Percentiles rank a stretch among this genome's conserved stretches.
Conservation (phyloP, 2,888 invertebrate genomes). For the Mesochorus sp. region DNA sequence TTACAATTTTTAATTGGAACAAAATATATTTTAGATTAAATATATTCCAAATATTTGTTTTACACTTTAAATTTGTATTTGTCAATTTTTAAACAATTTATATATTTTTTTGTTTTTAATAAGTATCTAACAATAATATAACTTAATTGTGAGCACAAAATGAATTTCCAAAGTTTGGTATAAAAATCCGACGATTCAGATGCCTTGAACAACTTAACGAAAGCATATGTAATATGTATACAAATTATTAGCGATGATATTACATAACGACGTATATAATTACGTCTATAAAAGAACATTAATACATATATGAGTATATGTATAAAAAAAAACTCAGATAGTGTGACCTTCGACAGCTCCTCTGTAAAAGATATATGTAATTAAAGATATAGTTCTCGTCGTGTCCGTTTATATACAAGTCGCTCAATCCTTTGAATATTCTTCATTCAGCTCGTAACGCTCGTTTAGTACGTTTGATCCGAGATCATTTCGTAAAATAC, state of each 20-base stretch:
- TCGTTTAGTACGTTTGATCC: constrained; percentile 2
- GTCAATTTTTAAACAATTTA: no score
- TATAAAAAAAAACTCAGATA: constrained; percentile 37
- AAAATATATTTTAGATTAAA: no score
- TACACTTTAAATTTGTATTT: no score
- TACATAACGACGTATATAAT: background rate
- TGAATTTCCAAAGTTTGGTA: no score
- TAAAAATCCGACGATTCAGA: no score
- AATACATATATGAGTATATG: background rate
- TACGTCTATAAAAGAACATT: background rate
- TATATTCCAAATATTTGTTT: no score
- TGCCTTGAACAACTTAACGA: background rate
- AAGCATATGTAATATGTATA: background rate
- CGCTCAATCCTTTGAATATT: constrained; percentile 6
- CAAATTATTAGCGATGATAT: background rate
- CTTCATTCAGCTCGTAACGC: constrained; percentile 41
- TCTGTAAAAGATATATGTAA: no score
- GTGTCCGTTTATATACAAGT: background rate
- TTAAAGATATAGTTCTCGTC: constrained; percentile 24
- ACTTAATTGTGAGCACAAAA: no score
- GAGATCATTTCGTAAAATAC: background rate
- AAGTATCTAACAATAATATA: no score
- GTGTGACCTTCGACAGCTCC: constrained; percentile 29
- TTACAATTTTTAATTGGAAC: no score
- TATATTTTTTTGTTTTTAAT: no score